Percentiles rank a stretch among this genome's conserved stretches.
These are phyloP conservation scores for Cydia strobilella DNA, from an alignment of 1,140 invertebrate species.

Conservation along the genomic window DNA sequence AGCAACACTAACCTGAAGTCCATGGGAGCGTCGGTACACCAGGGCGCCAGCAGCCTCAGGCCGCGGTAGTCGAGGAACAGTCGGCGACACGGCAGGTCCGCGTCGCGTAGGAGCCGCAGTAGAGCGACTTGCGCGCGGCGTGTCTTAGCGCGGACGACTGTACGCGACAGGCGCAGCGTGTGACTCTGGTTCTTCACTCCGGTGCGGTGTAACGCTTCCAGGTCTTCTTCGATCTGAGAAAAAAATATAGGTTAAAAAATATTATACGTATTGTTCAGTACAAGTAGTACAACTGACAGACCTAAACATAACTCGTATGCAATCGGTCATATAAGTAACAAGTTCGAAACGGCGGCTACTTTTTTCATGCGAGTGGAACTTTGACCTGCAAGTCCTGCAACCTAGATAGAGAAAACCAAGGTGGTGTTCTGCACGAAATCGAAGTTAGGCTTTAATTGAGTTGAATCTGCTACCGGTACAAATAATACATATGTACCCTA, in stretches of 20 bases:
- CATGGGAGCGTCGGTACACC: constrained; percentile 88
- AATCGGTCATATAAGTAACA: too few relatives aligned
- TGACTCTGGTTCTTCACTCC: constrained; percentile 94
- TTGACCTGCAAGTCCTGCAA: too few relatives aligned
- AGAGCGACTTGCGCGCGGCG: constrained; percentile 86
- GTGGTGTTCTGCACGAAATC: too few relatives aligned
- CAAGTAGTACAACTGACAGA: too few relatives aligned
- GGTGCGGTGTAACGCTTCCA: constrained; percentile 85
- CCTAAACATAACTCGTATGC: too few relatives aligned
- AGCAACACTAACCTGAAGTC: constrained; percentile 49
- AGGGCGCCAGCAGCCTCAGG: constrained; percentile 92
- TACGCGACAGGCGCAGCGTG: constrained; percentile 91
- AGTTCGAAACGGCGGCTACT: too few relatives aligned
- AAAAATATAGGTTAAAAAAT: neutral
- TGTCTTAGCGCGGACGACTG: constrained; percentile 95
- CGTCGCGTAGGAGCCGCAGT: constrained; percentile 85
- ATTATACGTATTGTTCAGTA: too few relatives aligned
- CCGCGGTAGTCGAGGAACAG: constrained; percentile 98
- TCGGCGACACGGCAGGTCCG: constrained; percentile 89
- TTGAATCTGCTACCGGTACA: too few relatives aligned
- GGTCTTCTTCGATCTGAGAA: constrained; percentile 88
- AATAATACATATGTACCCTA: too few relatives aligned
- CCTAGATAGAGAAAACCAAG: too few relatives aligned
- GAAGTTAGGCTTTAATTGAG: too few relatives aligned
- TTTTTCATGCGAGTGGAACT: too few relatives aligned